Evolutionary conservation across 2,888 invertebrate species (phyloP).

Genomic region (Arctia plantaginis): DNA sequence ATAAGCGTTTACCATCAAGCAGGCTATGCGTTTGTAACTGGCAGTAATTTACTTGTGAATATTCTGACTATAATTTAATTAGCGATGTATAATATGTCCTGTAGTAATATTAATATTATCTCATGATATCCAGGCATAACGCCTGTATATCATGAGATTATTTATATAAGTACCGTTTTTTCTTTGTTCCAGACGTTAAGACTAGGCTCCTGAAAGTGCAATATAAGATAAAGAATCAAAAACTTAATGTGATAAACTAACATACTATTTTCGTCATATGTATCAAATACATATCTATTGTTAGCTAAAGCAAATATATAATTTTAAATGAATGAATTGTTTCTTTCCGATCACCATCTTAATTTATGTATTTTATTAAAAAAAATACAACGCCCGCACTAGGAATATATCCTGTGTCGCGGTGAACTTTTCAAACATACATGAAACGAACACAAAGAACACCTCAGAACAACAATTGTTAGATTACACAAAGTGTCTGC

Average conservation of each 20-base stretch:
- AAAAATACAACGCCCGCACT: no score
- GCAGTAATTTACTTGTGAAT: neutral
- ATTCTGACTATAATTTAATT: neutral
- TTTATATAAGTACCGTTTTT: no score
- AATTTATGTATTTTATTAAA: neutral
- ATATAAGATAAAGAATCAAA: constrained; percentile 44
- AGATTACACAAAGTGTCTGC: no score
- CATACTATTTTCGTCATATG: constrained; percentile 56
- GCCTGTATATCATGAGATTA: no score
- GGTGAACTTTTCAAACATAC: no score
- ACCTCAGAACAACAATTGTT: no score
- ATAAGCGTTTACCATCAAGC: no score
- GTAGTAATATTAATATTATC: no score
- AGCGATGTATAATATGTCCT: no score
- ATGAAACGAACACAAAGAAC: no score
- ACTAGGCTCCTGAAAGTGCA: neutral
- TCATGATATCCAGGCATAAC: no score
- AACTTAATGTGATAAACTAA: constrained; percentile 69
- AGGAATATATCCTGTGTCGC: no score
- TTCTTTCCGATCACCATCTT: constrained; percentile 13
- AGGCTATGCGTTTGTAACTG: neutral
- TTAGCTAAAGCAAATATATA: constrained; percentile 39
- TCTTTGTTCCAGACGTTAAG: constrained; percentile 63
- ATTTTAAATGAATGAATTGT: constrained; percentile 20
- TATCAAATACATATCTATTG: constrained; percentile 55